Base-by-base conservation (phyloP, 1,140 invertebrate species). In the Panagrolaimus sp. region DNA sequence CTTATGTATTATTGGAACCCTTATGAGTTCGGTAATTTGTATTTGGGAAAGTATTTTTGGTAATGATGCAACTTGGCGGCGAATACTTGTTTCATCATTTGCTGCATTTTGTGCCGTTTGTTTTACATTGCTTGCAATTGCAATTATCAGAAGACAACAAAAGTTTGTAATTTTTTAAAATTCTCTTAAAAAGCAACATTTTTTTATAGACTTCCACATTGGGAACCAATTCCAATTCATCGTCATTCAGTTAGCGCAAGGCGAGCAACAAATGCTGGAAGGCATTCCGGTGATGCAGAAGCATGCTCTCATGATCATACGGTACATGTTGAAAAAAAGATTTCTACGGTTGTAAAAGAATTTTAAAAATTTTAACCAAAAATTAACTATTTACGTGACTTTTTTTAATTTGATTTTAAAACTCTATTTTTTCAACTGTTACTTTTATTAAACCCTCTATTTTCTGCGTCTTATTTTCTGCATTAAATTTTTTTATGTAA, bases 31-130 rank as follows among this genome's bases (percentile, higher is more conserved):
- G 5, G 66, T 75, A 17, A 75, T 77, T 21, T 74, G 71, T 48
- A 71, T 78, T 43, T 77, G 76, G 76, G 45, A 75, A 15, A 72
- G 72, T 12, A 38, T 71, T 7, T 78, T 77, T 67, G 71, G 71
- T 45, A 65, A 65, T 43, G 76, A 77, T 65, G 52, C 24, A 17
- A 52, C 55, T 38, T 72, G 75, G 71, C 69, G 76, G 28, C 69
- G 73, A 28, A 63, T 71, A 12, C 32, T 78, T 7, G 76, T 77
- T 32, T 63, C 76, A 28, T 55, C 44, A 7, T 76, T 55, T 15
- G 75, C 76, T n/a, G 76, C 71, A 2, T 28, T 76, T 38, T 77
- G 74, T 47, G 68, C 76, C 4, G 38, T 78, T 14, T 77, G 74
- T 28, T 77, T 77, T 68, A 62, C 52, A n/a, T 44, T 77, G 32